phyloP scores from a whole-genome alignment of 2,113 vertebrate genomes.

The Ceyx melanurus region DNA sequence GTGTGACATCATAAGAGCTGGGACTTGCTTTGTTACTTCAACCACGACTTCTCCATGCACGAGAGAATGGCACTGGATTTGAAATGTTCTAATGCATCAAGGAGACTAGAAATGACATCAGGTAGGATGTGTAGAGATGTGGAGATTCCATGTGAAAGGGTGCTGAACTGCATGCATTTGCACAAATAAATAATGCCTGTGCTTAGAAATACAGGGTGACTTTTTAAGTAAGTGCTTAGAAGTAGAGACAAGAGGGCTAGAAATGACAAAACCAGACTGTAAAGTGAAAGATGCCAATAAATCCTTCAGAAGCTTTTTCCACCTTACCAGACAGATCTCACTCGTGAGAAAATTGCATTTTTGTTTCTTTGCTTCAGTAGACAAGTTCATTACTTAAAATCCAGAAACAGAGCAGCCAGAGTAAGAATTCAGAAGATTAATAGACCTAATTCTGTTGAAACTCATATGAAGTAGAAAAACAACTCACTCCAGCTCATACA shows the following conservation, averaged over 20 bases:
- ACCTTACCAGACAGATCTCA: not conserved
- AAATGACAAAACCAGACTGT: not conserved
- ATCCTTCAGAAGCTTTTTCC: not conserved
- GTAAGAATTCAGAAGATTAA: not conserved
- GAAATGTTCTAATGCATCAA: not conserved
- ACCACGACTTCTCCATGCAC: not conserved
- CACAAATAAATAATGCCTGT: not conserved
- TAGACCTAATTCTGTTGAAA: not conserved
- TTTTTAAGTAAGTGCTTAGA: not conserved
- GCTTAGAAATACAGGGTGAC: not conserved
- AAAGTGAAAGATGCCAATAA: not conserved
- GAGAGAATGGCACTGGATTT: not conserved
- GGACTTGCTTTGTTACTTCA: not conserved
- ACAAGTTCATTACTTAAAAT: not conserved
- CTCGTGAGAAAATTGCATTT: not conserved
- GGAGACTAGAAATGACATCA: not conserved
- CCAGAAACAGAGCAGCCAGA: not conserved
- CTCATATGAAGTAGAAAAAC: not conserved
- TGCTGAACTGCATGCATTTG: not conserved
- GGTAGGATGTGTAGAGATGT: rapidly evolving
- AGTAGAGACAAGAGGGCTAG: not conserved
- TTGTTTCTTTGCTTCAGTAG: not conserved
- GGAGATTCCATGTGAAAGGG: not conserved
- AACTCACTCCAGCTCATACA: not conserved
- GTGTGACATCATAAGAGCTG: conserved; percentile 76